Evolutionary conservation across 2,888 invertebrate genomes (phyloP).

Genomic region (Lacanobia oleracea): DNA sequence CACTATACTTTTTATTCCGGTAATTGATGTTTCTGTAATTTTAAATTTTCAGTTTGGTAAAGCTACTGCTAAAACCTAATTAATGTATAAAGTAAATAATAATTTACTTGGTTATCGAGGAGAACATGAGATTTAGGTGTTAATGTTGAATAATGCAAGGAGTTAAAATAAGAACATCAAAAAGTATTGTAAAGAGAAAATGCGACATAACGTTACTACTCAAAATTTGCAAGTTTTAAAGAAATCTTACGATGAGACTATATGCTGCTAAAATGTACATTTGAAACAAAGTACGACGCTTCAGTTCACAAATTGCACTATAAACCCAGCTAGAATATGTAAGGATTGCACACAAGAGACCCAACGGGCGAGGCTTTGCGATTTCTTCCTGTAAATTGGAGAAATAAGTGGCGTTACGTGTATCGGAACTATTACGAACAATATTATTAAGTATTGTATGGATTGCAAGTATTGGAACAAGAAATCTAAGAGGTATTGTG

Average conservation of each 20-base stretch:
- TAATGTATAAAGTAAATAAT: too few relatives aligned
- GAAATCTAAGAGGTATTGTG: not conserved
- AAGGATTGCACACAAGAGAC: conserved; percentile 65
- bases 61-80: too few relatives aligned
- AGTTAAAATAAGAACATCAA: not conserved
- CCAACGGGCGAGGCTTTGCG: conserved; percentile 48
- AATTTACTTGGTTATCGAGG: too few relatives aligned
- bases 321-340: conserved; percentile 55
- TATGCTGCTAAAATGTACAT: conserved; percentile 14
- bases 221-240: conserved; percentile 6
- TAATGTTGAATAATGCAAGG: not conserved
- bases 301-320: conserved; percentile 49
- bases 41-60: too few relatives aligned
- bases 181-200: not conserved
- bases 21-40: too few relatives aligned
- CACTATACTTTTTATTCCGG: too few relatives aligned
- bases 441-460: conserved; percentile 49
- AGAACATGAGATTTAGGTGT: too few relatives aligned
- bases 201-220: not conserved
- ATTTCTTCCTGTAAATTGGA: conserved; percentile 65
- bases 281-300: conserved; percentile 45
- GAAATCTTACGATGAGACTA: not conserved
- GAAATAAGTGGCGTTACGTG: conserved; percentile 57
- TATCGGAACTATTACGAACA: conserved; percentile 37
- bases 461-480: not conserved